Evolutionary conservation across 2,797 vertebrate genomes (phyloP).

Genomic region (Passerculus sandwichensis): DNA sequence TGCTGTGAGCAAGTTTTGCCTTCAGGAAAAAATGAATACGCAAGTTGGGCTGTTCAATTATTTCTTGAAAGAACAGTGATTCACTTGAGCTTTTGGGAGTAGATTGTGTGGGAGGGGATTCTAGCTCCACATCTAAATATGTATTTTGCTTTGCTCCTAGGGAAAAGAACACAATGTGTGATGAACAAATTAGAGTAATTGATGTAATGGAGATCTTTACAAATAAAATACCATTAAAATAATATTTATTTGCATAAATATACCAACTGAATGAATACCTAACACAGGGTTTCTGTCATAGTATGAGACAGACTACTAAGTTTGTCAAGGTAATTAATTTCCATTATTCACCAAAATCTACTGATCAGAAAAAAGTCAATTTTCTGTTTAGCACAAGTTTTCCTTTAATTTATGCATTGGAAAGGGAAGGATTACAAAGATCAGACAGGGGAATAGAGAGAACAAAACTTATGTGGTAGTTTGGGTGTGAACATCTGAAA

Average conservation of each 20-base stretch:
- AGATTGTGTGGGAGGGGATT: neutral
- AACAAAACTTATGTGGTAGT: neutral
- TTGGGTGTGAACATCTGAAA: neutral
- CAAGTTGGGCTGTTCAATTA: neutral
- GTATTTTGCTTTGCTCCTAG: neutral
- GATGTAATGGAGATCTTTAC: neutral
- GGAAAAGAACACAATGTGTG: neutral
- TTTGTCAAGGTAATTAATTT: neutral
- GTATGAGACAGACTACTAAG: neutral
- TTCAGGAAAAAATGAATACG: slow-evolving; percentile 4
- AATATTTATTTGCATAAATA: neutral
- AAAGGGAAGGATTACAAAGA: neutral
- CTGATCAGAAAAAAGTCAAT: neutral
- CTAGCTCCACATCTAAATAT: neutral
- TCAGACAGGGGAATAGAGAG: neutral
- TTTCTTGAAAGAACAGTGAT: slow-evolving; percentile 8
- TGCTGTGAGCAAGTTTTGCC: neutral
- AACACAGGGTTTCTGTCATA: neutral
- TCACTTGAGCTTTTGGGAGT: neutral
- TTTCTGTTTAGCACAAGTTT: neutral
- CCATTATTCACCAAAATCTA: neutral
- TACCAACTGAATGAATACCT: neutral
- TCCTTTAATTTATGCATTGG: neutral
- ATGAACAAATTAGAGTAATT: neutral
- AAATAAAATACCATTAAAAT: neutral